Evolutionary conservation across 2,113 vertebrate genomes (phyloP).

Genomic region (Gobius niger): DNA sequence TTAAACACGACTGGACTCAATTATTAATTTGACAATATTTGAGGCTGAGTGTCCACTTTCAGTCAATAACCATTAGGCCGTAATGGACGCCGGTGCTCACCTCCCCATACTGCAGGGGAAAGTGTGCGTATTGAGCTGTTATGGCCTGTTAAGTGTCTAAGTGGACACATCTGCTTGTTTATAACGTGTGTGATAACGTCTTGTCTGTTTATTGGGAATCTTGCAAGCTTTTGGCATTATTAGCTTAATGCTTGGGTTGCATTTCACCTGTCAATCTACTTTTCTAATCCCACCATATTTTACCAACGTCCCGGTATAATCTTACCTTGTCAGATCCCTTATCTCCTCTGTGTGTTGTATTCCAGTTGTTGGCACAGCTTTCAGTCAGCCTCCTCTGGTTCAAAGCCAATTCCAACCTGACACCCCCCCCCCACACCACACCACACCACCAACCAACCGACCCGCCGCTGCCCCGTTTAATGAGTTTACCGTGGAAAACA

Average conservation of each 20-base stretch:
- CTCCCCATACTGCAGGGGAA: neutral
- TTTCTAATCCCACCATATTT: too few relatives aligned
- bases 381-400: conserved; percentile 1
- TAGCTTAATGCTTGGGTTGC: too few relatives aligned
- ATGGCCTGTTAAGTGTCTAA: neutral
- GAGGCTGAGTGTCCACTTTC: conserved; percentile 19
- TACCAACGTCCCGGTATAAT: neutral
- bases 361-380: neutral
- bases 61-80: conserved; percentile 29
- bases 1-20: conserved; percentile 15
- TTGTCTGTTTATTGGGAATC: too few relatives aligned
- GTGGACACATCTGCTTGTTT: neutral
- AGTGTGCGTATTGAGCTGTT: neutral
- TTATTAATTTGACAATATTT: conserved; percentile 38
- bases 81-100: conserved; percentile 12
- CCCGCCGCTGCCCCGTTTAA: neutral
- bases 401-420: neutral
- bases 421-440: neutral
- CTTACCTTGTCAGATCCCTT: neutral
- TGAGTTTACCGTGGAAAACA: conserved; percentile 4
- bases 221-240: too few relatives aligned
- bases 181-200: neutral
- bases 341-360: neutral
- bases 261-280: too few relatives aligned
- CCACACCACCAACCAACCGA: too few relatives aligned